These are phyloP conservation scores for Rallus crepitans DNA, from an alignment of 2,797 vertebrate genomes.

Conservation along the genomic window DNA sequence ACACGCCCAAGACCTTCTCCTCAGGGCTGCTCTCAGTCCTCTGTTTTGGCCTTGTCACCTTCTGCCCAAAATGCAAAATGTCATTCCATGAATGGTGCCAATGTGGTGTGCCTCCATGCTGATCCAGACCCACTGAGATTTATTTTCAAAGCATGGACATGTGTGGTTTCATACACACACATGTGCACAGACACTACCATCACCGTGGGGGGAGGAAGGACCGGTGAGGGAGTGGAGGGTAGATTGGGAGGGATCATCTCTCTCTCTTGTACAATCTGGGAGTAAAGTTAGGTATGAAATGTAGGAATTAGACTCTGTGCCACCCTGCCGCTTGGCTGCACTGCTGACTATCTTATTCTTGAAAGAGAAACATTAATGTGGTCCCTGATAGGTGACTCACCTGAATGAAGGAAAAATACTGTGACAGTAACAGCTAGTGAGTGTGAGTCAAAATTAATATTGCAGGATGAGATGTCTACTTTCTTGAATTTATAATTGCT, in stretches of 20 bases:
- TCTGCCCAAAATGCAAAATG: background rate
- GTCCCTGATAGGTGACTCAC: constrained; percentile 62
- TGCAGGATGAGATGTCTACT: constrained; percentile 54
- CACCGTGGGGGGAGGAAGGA: background rate
- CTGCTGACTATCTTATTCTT: background rate
- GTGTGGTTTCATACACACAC: background rate
- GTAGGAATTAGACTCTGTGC: background rate
- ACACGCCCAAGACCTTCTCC: too few relatives aligned
- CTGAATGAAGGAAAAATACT: constrained; percentile 69
- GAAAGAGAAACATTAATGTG: constrained; percentile 7
- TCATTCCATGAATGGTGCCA: background rate
- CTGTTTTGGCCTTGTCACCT: background rate
- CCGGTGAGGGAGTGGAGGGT: background rate
- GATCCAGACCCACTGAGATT: background rate
- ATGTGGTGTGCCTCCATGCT: background rate
- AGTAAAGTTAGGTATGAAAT: background rate
- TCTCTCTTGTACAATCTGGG: background rate
- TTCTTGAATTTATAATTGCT: constrained; percentile 69
- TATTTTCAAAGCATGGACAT: background rate
- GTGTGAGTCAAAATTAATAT: constrained; percentile 68
- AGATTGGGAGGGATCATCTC: background rate
- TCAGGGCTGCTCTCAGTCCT: too few relatives aligned
- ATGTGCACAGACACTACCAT: accelerated
- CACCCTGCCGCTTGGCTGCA: background rate
- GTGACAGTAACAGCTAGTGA: constrained; percentile 71